phyloP scores from a whole-genome alignment of 2,888 invertebrate genomes.

The Hanleya hanleyi region DNA sequence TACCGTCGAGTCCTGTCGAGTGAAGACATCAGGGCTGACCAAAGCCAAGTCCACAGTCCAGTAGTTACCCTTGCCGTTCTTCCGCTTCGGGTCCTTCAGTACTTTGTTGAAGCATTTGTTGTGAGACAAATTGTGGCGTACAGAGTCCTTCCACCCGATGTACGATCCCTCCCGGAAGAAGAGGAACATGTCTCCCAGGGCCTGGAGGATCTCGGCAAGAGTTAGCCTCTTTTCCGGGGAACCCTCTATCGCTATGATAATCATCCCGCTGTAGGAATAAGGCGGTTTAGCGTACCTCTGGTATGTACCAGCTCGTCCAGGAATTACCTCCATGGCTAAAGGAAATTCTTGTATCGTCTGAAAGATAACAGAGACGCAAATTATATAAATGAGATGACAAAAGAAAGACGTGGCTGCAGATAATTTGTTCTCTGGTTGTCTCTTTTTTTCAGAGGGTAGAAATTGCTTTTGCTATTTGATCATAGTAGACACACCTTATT shows the following conservation, averaged over 20 bases:
- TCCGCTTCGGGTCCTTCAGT: background rate
- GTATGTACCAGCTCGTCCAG: too few species aligned
- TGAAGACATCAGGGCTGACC: constrained; percentile 2
- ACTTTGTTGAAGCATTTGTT: constrained; percentile 19
- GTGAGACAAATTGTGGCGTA: constrained; percentile 30
- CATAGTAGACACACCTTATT: too few species aligned
- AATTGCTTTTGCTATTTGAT: too few species aligned
- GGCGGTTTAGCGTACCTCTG: constrained; percentile 27
- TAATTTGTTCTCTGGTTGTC: too few species aligned
- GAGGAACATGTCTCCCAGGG: constrained; percentile 17
- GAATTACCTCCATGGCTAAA: too few species aligned
- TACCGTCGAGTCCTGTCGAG: constrained; percentile 12
- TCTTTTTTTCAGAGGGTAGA: too few species aligned
- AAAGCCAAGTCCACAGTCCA: constrained; percentile 18
- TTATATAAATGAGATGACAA: too few species aligned
- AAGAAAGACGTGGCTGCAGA: too few species aligned
- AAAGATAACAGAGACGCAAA: too few species aligned
- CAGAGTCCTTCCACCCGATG: constrained; percentile 25
- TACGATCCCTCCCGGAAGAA: constrained; percentile 25
- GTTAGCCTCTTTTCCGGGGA: constrained; percentile 1
- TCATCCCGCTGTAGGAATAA: constrained; percentile 28
- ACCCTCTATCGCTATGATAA: constrained; percentile 20
- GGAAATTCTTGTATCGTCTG: too few species aligned
- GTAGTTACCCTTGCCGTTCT: constrained; percentile 3
- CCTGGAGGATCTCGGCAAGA: constrained; percentile 13